Conservation (phyloP, 2,888 invertebrate species). For the Orthosia incerta region DNA sequence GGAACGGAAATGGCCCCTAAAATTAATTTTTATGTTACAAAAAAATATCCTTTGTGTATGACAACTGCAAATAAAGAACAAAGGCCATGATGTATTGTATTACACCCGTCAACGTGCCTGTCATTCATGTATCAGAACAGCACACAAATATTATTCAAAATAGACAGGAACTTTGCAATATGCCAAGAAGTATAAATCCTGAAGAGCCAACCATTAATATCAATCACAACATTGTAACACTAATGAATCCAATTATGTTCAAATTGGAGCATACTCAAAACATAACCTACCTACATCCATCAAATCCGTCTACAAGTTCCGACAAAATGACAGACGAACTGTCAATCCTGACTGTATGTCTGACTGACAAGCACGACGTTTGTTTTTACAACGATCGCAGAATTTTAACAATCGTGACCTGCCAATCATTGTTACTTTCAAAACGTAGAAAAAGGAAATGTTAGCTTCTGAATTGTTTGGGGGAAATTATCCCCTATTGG, state of each 20-base stretch:
- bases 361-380: conserved; percentile 32
- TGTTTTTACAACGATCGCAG: conserved; percentile 36
- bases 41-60: no score
- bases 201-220: neutral
- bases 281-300: conserved; percentile 26
- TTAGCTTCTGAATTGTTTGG: neutral
- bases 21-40: no score
- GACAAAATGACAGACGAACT: conserved; percentile 28
- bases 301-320: conserved; percentile 34
- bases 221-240: neutral
- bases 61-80: no score
- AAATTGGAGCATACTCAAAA: conserved; percentile 28
- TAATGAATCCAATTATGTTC: conserved; percentile 32
- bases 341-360: conserved; percentile 21
- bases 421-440: neutral
- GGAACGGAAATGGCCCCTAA: no score
- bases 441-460: conserved; percentile 16
- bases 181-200: neutral
- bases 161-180: neutral
- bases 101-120: no score
- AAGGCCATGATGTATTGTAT: no score
- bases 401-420: conserved; percentile 33
- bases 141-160: neutral
- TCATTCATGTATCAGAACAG: no score
- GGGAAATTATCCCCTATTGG: conserved; percentile 1